These are phyloP conservation scores for Pheosia tremula DNA, from an alignment of 2,888 invertebrate species.

Conservation along the genomic window DNA sequence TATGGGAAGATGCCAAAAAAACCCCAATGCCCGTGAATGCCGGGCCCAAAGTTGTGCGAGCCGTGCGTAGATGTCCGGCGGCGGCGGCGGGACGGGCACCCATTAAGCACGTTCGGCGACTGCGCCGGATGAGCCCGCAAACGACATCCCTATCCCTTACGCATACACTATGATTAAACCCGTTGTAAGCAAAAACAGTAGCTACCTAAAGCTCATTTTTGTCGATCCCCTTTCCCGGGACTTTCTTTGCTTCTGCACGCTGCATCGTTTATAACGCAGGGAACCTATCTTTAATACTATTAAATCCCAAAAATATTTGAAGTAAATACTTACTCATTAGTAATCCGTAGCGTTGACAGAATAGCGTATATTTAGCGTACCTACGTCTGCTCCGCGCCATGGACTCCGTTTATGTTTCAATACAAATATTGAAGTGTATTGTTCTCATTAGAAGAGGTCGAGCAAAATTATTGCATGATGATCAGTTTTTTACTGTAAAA, in stretches of 20 bases:
- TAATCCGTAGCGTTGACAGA: constrained; percentile 38
- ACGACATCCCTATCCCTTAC: background rate
- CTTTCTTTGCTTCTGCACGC: background rate
- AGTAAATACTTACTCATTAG: constrained; percentile 32
- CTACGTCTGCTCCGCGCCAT: constrained; percentile 34
- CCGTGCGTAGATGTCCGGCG: background rate
- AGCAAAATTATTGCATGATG: background rate
- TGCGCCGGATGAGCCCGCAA: background rate
- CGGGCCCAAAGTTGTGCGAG: background rate
- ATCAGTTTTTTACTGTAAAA: background rate
- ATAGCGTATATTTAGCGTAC: constrained; percentile 42
- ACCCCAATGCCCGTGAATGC: background rate
- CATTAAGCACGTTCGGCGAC: background rate
- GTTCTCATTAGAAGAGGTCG: constrained; percentile 3
- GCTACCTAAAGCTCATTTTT: background rate
- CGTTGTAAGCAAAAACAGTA: background rate
- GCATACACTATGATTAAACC: background rate
- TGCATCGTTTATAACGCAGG: background rate
- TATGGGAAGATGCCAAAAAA: background rate
- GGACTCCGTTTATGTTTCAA: constrained; percentile 32
- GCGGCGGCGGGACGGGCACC: too few relatives aligned
- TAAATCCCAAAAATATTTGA: constrained; percentile 20
- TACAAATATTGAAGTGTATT: constrained; percentile 28
- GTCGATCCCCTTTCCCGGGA: background rate
- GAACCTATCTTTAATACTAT: constrained; percentile 6